These are phyloP conservation scores for Lagodon rhomboides DNA, from an alignment of 2,797 vertebrate species.

Conservation along the genomic window DNA sequence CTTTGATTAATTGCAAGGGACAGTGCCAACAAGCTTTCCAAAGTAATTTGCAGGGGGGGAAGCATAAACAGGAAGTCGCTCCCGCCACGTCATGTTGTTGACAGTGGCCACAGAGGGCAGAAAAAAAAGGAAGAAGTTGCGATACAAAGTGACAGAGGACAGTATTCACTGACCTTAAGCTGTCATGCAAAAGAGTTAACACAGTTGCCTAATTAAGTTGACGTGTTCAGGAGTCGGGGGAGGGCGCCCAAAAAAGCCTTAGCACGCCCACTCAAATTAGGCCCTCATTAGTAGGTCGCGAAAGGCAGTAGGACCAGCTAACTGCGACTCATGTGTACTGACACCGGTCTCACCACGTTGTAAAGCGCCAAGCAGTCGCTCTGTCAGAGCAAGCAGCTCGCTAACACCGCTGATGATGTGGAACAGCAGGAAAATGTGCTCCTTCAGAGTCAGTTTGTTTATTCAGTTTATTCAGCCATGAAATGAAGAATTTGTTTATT, in stretches of 20 bases:
- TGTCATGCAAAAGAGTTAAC: conserved; percentile 48
- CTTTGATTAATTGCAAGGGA: conserved; percentile 70
- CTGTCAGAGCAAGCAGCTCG: conserved; percentile 15
- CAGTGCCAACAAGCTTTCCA: conserved; percentile 72
- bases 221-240: not conserved
- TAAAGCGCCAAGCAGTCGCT: not conserved
- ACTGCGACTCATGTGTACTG: conserved; percentile 30
- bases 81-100: conserved; percentile 38
- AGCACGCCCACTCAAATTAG: not conserved
- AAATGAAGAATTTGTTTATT: no score
- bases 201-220: conserved; percentile 48
- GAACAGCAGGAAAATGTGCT: no score
- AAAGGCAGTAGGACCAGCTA: conserved; percentile 23
- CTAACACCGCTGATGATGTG: not conserved
- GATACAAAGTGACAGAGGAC: conserved; percentile 65
- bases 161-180: conserved; percentile 56
- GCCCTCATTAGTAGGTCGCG: conserved; percentile 19
- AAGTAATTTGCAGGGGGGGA: conserved; percentile 56
- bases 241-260: conserved; percentile 1
- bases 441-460: no score
- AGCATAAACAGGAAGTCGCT: conserved; percentile 72
- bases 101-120: not conserved
- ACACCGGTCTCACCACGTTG: conserved; percentile 19
- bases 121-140: not conserved
- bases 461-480: no score